phyloP scores from a whole-genome alignment of 2,113 vertebrate species.

The Maccullochella peelii region DNA sequence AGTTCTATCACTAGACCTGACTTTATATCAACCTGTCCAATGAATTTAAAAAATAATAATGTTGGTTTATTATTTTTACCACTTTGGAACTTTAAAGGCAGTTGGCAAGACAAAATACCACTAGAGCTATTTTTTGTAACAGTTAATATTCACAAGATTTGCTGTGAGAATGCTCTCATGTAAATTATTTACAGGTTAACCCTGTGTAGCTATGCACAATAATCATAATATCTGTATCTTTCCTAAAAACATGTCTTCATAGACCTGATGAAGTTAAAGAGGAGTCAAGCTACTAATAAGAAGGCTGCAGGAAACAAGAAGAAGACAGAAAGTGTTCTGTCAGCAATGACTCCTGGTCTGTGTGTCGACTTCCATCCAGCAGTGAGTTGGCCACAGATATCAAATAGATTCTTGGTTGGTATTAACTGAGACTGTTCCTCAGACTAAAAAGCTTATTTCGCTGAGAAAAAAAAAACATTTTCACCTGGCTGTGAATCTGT shows the following conservation, averaged over 20 bases:
- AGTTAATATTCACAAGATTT: neutral
- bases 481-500: neutral
- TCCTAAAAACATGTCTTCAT: conserved; percentile 13
- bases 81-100: neutral
- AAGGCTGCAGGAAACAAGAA: conserved; percentile 52
- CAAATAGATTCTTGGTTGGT: neutral
- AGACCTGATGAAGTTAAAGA: conserved; percentile 89
- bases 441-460: neutral
- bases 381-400: conserved; percentile 75
- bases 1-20: neutral
- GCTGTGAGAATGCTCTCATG: neutral
- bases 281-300: conserved; percentile 62
- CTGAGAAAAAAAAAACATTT: neutral
- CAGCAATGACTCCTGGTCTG: conserved; percentile 83
- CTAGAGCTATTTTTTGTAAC: neutral
- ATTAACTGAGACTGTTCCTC: neutral
- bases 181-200: neutral
- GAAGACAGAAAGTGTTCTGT: conserved; percentile 74
- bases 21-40: neutral
- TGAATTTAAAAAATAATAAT: neutral
- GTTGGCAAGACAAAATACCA: neutral
- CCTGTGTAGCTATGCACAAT: neutral
- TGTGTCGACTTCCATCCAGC: conserved; percentile 90
- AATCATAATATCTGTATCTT: neutral
- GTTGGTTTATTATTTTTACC: neutral